These are phyloP conservation scores for Bubo blakistoni DNA, from an alignment of 2,113 vertebrate species.

Conservation along the genomic window DNA sequence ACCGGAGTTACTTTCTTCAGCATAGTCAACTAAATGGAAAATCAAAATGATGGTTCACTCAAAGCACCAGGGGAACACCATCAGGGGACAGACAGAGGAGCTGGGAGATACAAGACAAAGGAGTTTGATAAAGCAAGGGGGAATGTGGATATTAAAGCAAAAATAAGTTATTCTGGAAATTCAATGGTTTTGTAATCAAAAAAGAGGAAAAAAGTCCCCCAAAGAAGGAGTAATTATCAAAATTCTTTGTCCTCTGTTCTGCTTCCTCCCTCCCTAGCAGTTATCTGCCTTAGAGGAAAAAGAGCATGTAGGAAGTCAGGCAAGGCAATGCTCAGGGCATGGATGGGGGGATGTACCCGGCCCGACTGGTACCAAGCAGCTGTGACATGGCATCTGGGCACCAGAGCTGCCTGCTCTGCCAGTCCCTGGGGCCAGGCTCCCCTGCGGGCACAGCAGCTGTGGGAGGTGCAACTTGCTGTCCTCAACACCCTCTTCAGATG, in stretches of 20 bases:
- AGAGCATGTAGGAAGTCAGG: neutral
- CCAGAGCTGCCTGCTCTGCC: neutral
- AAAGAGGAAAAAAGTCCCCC: neutral
- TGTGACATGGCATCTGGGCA: fast-evolving
- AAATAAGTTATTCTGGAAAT: neutral
- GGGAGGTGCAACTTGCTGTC: neutral
- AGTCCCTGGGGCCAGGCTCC: neutral
- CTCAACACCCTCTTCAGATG: neutral
- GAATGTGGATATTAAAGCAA: neutral
- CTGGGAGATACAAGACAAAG: neutral
- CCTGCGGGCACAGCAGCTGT: fast-evolving
- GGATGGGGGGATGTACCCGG: fast-evolving
- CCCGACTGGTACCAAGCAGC: neutral
- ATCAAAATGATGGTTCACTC: neutral
- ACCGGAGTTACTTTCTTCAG: neutral
- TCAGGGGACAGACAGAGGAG: neutral
- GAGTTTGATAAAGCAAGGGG: neutral
- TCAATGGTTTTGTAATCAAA: neutral
- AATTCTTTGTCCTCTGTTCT: neutral
- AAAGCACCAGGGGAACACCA: neutral
- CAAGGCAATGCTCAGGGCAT: neutral
- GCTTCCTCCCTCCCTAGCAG: neutral
- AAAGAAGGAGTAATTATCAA: neutral
- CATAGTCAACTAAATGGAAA: neutral
- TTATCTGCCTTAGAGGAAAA: neutral